Evolutionary conservation across 2,888 invertebrate genomes (phyloP).

Genomic region (Philonicus albiceps): DNA sequence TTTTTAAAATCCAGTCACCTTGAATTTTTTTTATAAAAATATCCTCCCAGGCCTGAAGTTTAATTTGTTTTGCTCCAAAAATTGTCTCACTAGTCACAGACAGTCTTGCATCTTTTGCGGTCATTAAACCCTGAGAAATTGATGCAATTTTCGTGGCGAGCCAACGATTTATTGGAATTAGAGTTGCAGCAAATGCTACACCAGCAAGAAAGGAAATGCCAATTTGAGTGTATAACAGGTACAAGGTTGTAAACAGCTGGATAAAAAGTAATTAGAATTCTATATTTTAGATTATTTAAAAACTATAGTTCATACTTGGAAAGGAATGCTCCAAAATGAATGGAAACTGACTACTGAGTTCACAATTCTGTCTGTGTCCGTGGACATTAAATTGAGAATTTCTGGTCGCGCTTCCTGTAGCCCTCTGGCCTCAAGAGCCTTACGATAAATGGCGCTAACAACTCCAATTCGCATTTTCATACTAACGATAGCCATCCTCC

Average conservation of each 20-base stretch:
- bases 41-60: conserved; percentile 93
- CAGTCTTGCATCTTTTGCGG: conserved; percentile 87
- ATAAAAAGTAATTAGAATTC: conserved; percentile 16
- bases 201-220: conserved; percentile 93
- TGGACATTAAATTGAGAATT: conserved; percentile 96
- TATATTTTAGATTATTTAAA: neutral
- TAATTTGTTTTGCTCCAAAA: conserved; percentile 87
- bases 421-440: conserved; percentile 64
- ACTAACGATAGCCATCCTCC: conserved; percentile 82
- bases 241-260: conserved; percentile 81
- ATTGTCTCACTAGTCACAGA: conserved; percentile 87
- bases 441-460: conserved; percentile 80
- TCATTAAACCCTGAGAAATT: conserved; percentile 88
- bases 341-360: conserved; percentile 97
- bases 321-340: conserved; percentile 94
- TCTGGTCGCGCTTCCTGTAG: conserved; percentile 74
- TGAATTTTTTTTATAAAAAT: conserved; percentile 78
- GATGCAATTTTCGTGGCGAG: conserved; percentile 88
- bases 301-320: conserved; percentile 70
- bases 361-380: conserved; percentile 93
- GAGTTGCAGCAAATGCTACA: conserved; percentile 80
- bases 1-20: conserved; percentile 65
- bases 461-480: conserved; percentile 88
- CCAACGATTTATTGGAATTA: conserved; percentile 92
- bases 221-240: conserved; percentile 85